Evolutionary conservation across 2,888 invertebrate genomes (phyloP).

Genomic region (Podabrus alpinus): DNA sequence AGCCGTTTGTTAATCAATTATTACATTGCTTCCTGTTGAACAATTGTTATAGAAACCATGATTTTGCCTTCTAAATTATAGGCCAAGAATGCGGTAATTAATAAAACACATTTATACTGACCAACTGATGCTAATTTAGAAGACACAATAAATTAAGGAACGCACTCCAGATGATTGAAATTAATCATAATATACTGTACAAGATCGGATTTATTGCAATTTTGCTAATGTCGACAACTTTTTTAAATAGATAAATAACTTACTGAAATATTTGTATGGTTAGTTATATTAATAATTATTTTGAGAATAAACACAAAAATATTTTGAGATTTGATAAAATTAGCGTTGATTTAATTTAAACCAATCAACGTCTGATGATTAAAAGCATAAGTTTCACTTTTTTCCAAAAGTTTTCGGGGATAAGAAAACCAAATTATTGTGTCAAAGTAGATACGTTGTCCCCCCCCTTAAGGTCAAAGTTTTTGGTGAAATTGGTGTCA

Average conservation of each 20-base stretch:
- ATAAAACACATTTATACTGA: conserved; percentile 4
- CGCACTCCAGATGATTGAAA: not conserved
- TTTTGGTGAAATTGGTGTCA: too few relatives aligned
- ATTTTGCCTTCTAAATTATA: conserved; percentile 2
- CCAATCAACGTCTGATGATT: too few relatives aligned
- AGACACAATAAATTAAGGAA: not conserved
- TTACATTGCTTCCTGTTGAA: not conserved
- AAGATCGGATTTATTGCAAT: conserved; percentile 1
- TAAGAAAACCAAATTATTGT: too few relatives aligned
- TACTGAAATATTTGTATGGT: not conserved
- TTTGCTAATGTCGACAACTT: not conserved
- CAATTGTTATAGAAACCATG: not conserved
- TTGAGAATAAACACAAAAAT: too few relatives aligned
- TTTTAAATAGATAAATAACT: not conserved
- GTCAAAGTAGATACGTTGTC: too few relatives aligned
- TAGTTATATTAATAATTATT: too few relatives aligned
- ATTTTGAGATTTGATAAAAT: too few relatives aligned
- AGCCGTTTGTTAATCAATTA: not conserved
- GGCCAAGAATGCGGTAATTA: conserved; percentile 24
- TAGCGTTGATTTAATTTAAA: too few relatives aligned
- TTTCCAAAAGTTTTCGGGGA: too few relatives aligned
- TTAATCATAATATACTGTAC: not conserved
- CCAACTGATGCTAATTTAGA: conserved; percentile 12
- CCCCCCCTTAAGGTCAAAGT: too few relatives aligned
- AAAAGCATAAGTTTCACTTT: too few relatives aligned